phyloP scores from a whole-genome alignment of 2,797 vertebrate genomes.

The Hippocampus kuda region DNA sequence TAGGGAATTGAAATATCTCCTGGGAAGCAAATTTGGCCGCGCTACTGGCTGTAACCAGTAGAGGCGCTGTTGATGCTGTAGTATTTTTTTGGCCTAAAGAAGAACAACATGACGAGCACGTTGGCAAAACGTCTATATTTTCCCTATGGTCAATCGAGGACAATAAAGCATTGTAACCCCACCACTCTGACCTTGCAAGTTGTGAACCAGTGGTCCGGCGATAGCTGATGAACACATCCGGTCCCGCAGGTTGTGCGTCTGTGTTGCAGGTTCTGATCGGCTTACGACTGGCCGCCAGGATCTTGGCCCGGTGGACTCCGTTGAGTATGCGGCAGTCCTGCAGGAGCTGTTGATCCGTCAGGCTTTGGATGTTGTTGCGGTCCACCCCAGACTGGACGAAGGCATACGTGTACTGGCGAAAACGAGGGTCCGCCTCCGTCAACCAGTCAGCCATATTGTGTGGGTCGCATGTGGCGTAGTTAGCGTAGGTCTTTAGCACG shows the following conservation, averaged over 20 bases:
- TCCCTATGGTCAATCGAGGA: too few relatives aligned
- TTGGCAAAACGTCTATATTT: neutral
- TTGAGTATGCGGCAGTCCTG: slow-evolving; percentile 76
- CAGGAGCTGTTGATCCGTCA: slow-evolving; percentile 87
- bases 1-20: too few relatives aligned
- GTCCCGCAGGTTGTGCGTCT: slow-evolving; percentile 68
- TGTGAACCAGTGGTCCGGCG: slow-evolving; percentile 87
- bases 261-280: slow-evolving; percentile 66
- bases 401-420: slow-evolving; percentile 93
- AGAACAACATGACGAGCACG: too few relatives aligned
- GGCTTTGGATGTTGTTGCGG: slow-evolving; percentile 69
- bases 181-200: slow-evolving; percentile 79
- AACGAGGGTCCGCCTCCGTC: slow-evolving; percentile 77
- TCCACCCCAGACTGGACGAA: slow-evolving; percentile 85
- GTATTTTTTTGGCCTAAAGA: too few relatives aligned
- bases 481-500: slow-evolving; percentile 88
- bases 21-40: too few relatives aligned
- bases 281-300: slow-evolving; percentile 69
- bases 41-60: too few relatives aligned
- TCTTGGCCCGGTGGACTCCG: slow-evolving; percentile 84
- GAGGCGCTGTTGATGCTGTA: too few relatives aligned
- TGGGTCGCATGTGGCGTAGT: slow-evolving; percentile 91
- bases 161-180: neutral
- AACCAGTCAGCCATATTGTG: slow-evolving; percentile 96
- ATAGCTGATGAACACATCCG: slow-evolving; percentile 97